Base-by-base conservation (phyloP, 2,888 invertebrate genomes). In the Drosophila gaucha region DNA sequence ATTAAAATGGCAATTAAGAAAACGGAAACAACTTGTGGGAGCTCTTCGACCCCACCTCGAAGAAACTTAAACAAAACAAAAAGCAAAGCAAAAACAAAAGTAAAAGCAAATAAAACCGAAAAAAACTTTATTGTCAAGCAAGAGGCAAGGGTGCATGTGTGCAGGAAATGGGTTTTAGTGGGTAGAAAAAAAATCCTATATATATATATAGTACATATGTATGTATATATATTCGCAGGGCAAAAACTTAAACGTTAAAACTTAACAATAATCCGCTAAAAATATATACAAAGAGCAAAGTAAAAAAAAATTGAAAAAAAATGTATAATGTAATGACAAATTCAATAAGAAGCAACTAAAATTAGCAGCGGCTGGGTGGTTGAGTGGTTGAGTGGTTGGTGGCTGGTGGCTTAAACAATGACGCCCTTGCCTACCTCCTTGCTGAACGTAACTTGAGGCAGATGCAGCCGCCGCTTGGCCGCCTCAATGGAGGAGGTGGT, bases 381-480 rank as follows among this genome's bases (percentile, higher is more conserved):
- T 16, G n/a, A 39, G 10, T 28, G 46, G n/a, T n/a, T 16, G 24
- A 9, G 2, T 18, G 12, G 2, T 12, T 20, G 43, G 16, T 12
- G n/a, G n/a, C n/a, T n/a, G n/a, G n/a, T n/a, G n/a, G n/a, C 24
- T 51, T 56, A 96, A 84, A 97, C 96, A 88, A 97, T 94, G 86
- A 97, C 95, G 69, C 96, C 96, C 86, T 94, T 95, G 96, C 97
- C 96, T 94, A 97, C 97, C 97, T 97, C 97, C 91, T 96, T 95
- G 90, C 95, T 96, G 92, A 97, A 97, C 52, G 97, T 96, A 90
- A 97, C 96, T 93, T 96, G 96, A 18, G 96, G 96, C 85, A 96
- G 92, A 84, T 95, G 94, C 20, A 96, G 93, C 86, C 95, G 94
- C 91, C 95, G 93, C 86, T 92, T 92, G 58, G 92, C 91, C 20